Percentiles rank a stretch among this genome's conserved stretches.
These are phyloP conservation scores for Telmatochromis sp. DNA, from an alignment of 2,113 vertebrate genomes.

Conservation along the genomic window DNA sequence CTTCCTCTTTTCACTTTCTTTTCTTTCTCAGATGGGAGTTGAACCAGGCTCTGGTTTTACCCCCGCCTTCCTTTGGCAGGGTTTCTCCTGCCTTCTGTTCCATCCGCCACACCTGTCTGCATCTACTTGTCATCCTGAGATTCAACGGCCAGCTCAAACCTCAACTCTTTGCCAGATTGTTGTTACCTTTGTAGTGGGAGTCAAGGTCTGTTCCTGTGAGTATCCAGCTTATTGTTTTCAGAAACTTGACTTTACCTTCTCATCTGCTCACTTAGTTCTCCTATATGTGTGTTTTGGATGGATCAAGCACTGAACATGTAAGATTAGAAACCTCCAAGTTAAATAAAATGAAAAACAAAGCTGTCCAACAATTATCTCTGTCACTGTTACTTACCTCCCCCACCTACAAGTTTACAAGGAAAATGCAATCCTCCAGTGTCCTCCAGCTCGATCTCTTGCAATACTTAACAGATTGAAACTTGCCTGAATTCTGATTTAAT, in stretches of 20 bases:
- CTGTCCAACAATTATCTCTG: not conserved
- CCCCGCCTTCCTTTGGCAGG: not conserved
- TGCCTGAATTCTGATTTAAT: not conserved
- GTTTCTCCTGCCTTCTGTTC: not conserved
- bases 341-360: not conserved
- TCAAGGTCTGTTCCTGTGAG: accelerated
- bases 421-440: not conserved
- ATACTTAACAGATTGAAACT: not conserved
- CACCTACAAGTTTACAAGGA: not conserved
- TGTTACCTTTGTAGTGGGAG: not conserved
- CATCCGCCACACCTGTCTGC: not conserved
- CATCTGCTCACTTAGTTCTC: not conserved
- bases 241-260: not conserved
- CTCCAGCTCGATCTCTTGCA: not conserved
- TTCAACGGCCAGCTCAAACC: not conserved
- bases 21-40: not conserved
- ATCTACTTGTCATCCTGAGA: not conserved
- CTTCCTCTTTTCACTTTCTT: not conserved
- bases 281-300: not conserved
- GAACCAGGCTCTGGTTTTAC: not conserved
- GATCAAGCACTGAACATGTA: not conserved
- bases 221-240: not conserved
- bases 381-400: not conserved
- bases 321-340: not conserved
- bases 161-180: not conserved